Percentiles rank a stretch among this genome's conserved stretches.
phyloP scores from a whole-genome alignment of 2,797 vertebrate genomes.

The Petrocephalus sullivani region DNA sequence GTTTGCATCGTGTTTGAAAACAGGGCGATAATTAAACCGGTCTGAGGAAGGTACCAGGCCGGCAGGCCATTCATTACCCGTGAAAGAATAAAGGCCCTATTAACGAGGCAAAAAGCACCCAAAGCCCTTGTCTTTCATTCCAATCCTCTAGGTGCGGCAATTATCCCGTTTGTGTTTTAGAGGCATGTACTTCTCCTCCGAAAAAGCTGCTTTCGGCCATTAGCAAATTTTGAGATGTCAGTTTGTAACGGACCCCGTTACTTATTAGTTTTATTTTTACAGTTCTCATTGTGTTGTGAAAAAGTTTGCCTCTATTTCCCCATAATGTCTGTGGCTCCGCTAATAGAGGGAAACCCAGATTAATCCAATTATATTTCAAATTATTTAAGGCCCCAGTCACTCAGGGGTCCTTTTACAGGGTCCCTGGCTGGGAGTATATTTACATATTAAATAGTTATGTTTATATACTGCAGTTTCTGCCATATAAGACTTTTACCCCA shows the following conservation, averaged over 20 bases:
- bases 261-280: not conserved
- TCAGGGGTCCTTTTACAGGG: not conserved
- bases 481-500: not conserved
- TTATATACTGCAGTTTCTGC: not conserved
- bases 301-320: not conserved
- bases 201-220: not conserved
- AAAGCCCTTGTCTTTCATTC: not conserved
- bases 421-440: not conserved
- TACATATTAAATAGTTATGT: not conserved
- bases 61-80: not conserved
- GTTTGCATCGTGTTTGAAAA: conserved; percentile 15
- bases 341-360: not conserved
- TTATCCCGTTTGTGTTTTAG: conserved; percentile 1
- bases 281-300: not conserved
- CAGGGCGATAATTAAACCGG: not conserved
- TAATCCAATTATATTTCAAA: not conserved
- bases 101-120: not conserved
- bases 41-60: not conserved
- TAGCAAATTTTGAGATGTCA: not conserved
- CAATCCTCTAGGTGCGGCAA: not conserved
- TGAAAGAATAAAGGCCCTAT: conserved; percentile 9
- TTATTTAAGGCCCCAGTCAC: not conserved
- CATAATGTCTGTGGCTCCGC: not conserved
- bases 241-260: not conserved
- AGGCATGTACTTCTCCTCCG: not conserved